Evolutionary conservation across 1,140 invertebrate genomes (phyloP), one percentile per base, ranked within the genome.

Genomic region (Danaus melanippus): DNA sequence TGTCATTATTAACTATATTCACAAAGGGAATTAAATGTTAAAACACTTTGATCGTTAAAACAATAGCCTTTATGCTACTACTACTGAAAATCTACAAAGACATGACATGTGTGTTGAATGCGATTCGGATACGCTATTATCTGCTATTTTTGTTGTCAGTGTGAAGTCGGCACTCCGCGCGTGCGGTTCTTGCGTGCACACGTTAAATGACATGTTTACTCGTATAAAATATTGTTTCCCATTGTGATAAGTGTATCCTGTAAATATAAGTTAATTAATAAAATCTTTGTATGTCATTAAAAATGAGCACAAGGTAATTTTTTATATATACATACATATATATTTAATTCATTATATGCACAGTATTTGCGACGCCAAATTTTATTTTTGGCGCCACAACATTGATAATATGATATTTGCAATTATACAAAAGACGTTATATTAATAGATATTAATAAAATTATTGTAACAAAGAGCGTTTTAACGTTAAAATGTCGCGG

Each of bases 121-220:
- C 21, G 21, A 32, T 32, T 32, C 21, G 6, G 21, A 71, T 71
- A 63, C 63, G 71, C 60, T 11, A 61, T 72, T 75, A 74, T 72
- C 70, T 63, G 64, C 65, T 78, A 74, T 76, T 78, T 74, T 73
- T 56, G 75, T 65, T 70, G 70, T 64, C 73, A 76, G 77, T 79
- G 58, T 57, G 59, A 69, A 53, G 53, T 57, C 64, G 64, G 50
- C 60, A 57, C 56, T 70, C 66, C 63, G 64, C 63, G 70, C 47
- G 77, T 52, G 60, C 53, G 69, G 58, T 32, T 7, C 21, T 32
- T 32, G 21, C 21, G 2, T 32, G 70, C 74, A 75, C 67, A 10
- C 46, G 60, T 21, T 42, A 15, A 53, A 53, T 56, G 53, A 40
- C 50, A 46, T 49, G 39, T 12, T 5, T 11, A 41, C 11, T 32